Evolutionary conservation across 2,888 invertebrate genomes (phyloP), one percentile per base, ranked within the genome.

Genomic region (Thyatira batis): DNA sequence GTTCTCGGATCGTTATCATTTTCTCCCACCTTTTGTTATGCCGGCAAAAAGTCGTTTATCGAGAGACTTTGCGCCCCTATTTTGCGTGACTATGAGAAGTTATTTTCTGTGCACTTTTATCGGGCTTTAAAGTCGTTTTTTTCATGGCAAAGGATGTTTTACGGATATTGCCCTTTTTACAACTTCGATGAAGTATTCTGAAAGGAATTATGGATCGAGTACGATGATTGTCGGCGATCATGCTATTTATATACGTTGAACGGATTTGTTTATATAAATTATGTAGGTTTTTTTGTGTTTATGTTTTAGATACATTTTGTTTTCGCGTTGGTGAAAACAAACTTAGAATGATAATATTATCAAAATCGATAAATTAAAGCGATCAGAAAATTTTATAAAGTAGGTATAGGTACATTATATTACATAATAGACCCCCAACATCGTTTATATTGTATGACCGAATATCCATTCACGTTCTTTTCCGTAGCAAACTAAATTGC

Each of bases 401-500:
- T n/a, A n/a, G n/a, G n/a, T n/a, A n/a, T n/a, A n/a, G n/a, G n/a
- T n/a, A n/a, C n/a, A n/a, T n/a, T n/a, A 3, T 23, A 4, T 23
- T 23, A 23, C 3, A 23, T 23, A 23, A 23, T 23, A 23, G 6
- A 23, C 5, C 5, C 13, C 3, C 33, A 10, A 33, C 3, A 33
- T 13, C 3, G 1, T 11, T 1, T 0, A 33, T 17, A 17, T 46
- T 20, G 20, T 28, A 27, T 48, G 11, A 20, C 9, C 46, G 20
- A 28, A 58, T 17, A 17, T 17, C 17, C n/a, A 8, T 17, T 17
- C 17, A 8, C 11, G 2, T 39, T 39, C 4, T 39, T 39, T 39
- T 2, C 39, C 6, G n/a, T 33, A 66, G 64, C 52, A 69, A 76
- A 77, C 70, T 55, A 60, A 76, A 76, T 78, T 77, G 72, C 73